Percentiles rank a stretch among this genome's conserved stretches.
These are phyloP conservation scores for Tricholaema leucomelas DNA, from an alignment of 2,113 vertebrate genomes.

Conservation along the genomic window DNA sequence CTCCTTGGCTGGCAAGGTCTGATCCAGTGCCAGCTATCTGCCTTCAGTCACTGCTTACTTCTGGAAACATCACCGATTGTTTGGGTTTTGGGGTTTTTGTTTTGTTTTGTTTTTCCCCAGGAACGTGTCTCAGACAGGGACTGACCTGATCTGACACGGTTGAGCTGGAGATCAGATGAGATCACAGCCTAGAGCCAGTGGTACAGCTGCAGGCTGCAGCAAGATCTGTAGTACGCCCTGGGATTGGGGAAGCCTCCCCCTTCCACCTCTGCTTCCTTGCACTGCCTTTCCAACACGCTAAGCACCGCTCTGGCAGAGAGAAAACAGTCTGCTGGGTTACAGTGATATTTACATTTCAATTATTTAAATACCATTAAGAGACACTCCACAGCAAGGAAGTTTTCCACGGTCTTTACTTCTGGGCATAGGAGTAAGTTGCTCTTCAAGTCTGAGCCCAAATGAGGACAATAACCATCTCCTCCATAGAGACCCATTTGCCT, in stretches of 20 bases:
- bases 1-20: neutral
- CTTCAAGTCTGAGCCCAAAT: neutral
- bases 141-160: neutral
- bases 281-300: neutral
- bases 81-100: neutral
- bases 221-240: neutral
- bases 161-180: neutral
- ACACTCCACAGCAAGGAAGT: neutral
- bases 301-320: neutral
- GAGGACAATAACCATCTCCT: neutral
- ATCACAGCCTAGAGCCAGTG: slow-evolving; percentile 14
- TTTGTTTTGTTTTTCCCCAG: neutral
- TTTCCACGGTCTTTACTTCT: neutral
- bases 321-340: neutral
- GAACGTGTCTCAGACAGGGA: neutral
- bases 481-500: neutral
- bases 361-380: neutral
- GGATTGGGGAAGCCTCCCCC: neutral
- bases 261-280: neutral
- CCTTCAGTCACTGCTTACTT: neutral
- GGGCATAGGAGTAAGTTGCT: neutral
- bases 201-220: slow-evolving; percentile 24
- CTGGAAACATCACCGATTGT: neutral
- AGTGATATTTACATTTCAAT: neutral
- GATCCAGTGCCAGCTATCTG: neutral